Percentiles rank a stretch among this genome's conserved stretches.
Evolutionary conservation across 2,113 vertebrate species (phyloP).

Genomic region (Natator depressus): DNA sequence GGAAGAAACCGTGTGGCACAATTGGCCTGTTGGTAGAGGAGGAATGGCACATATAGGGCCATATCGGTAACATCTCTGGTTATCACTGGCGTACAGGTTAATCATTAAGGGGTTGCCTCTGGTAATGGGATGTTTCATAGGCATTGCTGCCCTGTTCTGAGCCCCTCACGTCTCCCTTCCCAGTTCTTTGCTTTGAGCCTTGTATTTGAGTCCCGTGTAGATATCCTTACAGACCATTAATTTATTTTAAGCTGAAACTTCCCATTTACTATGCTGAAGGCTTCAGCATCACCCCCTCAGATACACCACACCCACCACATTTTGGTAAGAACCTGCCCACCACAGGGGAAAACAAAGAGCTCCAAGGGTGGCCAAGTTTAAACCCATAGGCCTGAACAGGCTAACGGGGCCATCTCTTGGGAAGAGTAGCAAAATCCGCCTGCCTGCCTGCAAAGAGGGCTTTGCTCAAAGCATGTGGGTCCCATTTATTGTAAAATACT

Average conservation of each 20-base stretch:
- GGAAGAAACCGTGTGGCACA: no score
- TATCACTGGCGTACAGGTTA: not conserved
- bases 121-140: not conserved
- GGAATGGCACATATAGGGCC: not conserved
- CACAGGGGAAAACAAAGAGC: not conserved
- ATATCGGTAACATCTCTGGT: not conserved
- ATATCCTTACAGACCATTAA: not conserved
- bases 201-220: not conserved
- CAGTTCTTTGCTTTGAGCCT: not conserved
- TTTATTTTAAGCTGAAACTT: not conserved
- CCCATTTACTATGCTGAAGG: not conserved
- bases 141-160: not conserved
- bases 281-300: not conserved
- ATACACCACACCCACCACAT: no score
- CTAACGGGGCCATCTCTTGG: not conserved
- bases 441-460: not conserved
- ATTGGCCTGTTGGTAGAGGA: not conserved
- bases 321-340: no score
- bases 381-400: not conserved
- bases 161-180: not conserved
- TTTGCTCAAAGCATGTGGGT: not conserved
- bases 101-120: not conserved
- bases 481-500: not conserved
- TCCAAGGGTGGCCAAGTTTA: not conserved
- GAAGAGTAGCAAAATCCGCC: not conserved